These are phyloP conservation scores for Deilephila elpenor DNA, from an alignment of 2,888 invertebrate genomes.

Conservation along the genomic window DNA sequence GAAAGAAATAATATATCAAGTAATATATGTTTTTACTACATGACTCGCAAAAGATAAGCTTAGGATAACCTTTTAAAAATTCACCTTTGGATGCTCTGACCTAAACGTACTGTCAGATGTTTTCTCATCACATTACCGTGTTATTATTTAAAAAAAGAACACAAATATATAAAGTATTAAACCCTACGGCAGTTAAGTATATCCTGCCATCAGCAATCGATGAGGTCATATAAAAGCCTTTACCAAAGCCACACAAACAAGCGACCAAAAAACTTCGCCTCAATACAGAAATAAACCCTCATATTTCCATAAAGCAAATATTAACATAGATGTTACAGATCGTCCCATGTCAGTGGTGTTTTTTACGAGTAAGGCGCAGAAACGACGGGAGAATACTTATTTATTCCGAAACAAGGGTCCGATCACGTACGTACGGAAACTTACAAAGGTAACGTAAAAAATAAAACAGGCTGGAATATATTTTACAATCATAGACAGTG, in stretches of 20 bases:
- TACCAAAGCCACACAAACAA: conserved; percentile 28
- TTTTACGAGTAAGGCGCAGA: conserved; percentile 62
- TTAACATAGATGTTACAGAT: conserved; percentile 62
- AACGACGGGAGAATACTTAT: conserved; percentile 52
- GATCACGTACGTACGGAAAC: conserved; percentile 59
- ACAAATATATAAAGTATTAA: too few species aligned
- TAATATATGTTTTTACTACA: too few species aligned
- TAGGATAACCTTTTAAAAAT: too few species aligned
- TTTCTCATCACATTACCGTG: too few species aligned
- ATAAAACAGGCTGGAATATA: conserved; percentile 40
- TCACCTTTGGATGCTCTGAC: too few species aligned
- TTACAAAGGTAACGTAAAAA: conserved; percentile 43
- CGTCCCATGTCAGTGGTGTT: conserved; percentile 57
- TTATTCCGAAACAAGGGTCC: conserved; percentile 56
- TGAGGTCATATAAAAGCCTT: neutral
- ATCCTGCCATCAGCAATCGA: too few species aligned
- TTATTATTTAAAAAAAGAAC: too few species aligned
- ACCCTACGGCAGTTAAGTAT: too few species aligned
- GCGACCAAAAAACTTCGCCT: conserved; percentile 31
- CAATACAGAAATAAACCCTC: conserved; percentile 17
- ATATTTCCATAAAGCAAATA: conserved; percentile 68
- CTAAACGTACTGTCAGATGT: too few species aligned
- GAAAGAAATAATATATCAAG: too few species aligned
- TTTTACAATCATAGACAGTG: conserved; percentile 10
- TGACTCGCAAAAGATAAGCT: too few species aligned